Base-by-base conservation (phyloP, 1,140 invertebrate genomes). In the Drosophila pectinifera region DNA sequence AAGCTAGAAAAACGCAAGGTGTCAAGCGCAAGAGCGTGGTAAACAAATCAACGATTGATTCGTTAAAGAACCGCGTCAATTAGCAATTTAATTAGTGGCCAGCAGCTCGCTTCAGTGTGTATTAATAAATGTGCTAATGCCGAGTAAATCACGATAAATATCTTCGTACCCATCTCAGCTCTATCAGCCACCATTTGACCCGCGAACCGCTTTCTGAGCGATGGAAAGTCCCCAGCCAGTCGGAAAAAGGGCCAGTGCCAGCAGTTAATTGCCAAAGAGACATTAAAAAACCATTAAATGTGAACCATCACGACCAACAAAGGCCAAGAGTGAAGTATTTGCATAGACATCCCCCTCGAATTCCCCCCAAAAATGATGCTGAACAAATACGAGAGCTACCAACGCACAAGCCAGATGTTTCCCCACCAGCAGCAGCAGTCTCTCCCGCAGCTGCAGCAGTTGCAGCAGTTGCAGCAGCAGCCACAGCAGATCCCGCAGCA, bases 311-410 rank as follows among this genome's bases (percentile, higher is more conserved):
- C 22, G 20, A 73, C 13, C 48, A 28, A 36, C 26, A 31, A 51
- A 48, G 20, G 16, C 31, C 31, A 48, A 46, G 13, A 48, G 63
- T 64, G 42, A 46, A 48, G 24, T 28, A 59, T 61, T 59, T 59
- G 34, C 59, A 51, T 68, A 65, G 43, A 42, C 64, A 45, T 49
- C n/a, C 26, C 20, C 34, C n/a, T 39, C 49, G 31, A 53, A 53
- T 53, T 36, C 18, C 31, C 34, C 49, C 49, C 49, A 36, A 90
- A 90, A 90, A 90, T 86, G 86, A 86, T 86, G 79, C 81, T 88
- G 62, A 84, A 91, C 62, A 88, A 90, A 79, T 79, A 89, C 88
- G 83, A 85, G 56, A 78, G 64, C 26, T 91, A 84, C 58, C 83
- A 88, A 84, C 76, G 79, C 67, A 80, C 84, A 77, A 80, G 69